Evolutionary conservation across 2,797 vertebrate genomes (phyloP).

Genomic region (Bovichtus variegatus): DNA sequence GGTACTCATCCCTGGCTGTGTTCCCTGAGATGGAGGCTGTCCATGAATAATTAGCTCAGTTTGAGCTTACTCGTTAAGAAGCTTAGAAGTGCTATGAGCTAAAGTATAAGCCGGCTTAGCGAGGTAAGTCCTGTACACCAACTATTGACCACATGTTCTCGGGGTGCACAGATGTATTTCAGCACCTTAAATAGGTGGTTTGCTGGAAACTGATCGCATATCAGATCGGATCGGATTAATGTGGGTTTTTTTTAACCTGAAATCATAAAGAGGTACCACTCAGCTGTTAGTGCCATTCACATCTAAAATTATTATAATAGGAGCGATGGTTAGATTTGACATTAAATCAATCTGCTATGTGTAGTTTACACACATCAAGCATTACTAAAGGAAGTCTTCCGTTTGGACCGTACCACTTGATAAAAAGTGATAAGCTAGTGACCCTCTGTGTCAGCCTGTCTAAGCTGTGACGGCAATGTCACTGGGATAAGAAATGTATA

Average conservation of each 20-base stretch:
- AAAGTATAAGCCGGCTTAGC: slow-evolving; percentile 81
- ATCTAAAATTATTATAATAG: slow-evolving; percentile 53
- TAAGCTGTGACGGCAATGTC: slow-evolving; percentile 59
- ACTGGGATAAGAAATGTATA: slow-evolving; percentile 68
- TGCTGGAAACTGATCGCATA: slow-evolving; percentile 31
- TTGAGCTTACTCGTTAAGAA: slow-evolving; percentile 81
- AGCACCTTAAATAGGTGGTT: slow-evolving; percentile 47
- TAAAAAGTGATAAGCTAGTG: slow-evolving; percentile 57
- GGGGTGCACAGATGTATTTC: slow-evolving; percentile 50
- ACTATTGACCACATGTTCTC: slow-evolving; percentile 75
- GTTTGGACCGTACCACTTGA: slow-evolving; percentile 34
- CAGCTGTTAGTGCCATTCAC: slow-evolving; percentile 38
- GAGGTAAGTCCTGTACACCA: slow-evolving; percentile 77
- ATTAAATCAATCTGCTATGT: slow-evolving; percentile 25
- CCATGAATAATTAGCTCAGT: slow-evolving; percentile 83
- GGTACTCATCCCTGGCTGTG: slow-evolving; percentile 57
- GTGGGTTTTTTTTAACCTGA: slow-evolving; percentile 29
- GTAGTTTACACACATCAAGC: slow-evolving; percentile 13
- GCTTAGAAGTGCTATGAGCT: slow-evolving; percentile 82
- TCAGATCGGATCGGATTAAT: slow-evolving; percentile 43
- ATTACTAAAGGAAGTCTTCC: slow-evolving; percentile 43
- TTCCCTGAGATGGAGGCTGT: slow-evolving; percentile 65
- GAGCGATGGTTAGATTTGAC: slow-evolving; percentile 26
- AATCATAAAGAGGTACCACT: slow-evolving; percentile 25
- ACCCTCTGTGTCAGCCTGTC: slow-evolving; percentile 62